phyloP scores from a whole-genome alignment of 2,888 invertebrate species.

The Drosophila mayaguana region DNA sequence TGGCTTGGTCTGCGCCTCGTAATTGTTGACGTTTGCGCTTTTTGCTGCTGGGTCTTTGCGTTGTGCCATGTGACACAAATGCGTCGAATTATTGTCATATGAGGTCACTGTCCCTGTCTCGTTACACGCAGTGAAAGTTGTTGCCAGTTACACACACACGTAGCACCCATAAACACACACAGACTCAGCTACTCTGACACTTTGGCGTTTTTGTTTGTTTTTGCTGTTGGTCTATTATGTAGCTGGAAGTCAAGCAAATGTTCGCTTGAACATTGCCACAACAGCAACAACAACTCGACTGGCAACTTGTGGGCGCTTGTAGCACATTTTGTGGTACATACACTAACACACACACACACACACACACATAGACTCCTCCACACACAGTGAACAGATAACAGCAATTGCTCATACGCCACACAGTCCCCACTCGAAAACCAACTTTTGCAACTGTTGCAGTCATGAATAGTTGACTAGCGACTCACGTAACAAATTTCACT shows the following conservation, averaged over 20 bases:
- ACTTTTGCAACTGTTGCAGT: constrained; percentile 23
- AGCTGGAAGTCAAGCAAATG: constrained; percentile 66
- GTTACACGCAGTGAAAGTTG: constrained; percentile 71
- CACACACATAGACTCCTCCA: constrained; percentile 11
- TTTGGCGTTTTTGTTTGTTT: constrained; percentile 37
- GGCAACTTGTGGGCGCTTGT: constrained; percentile 54
- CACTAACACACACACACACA: not conserved
- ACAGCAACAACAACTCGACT: constrained; percentile 17
- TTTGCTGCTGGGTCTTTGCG: constrained; percentile 35
- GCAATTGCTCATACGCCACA: constrained; percentile 47
- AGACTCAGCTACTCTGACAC: constrained; percentile 22
- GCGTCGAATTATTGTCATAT: constrained; percentile 80
- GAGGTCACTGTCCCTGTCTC: constrained; percentile 78
- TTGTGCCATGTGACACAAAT: constrained; percentile 70
- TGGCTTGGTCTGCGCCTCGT: constrained; percentile 25
- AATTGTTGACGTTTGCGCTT: constrained; percentile 81
- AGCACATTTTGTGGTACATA: constrained; percentile 42
- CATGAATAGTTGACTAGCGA: constrained; percentile 26
- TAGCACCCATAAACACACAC: not conserved
- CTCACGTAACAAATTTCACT: constrained; percentile 11
- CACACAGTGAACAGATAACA: constrained; percentile 26
- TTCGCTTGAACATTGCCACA: constrained; percentile 48
- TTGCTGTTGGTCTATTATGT: constrained; percentile 42
- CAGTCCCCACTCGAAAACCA: constrained; percentile 6
- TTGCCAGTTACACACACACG: constrained; percentile 18